Percentiles rank a stretch among this genome's conserved stretches.
Evolutionary conservation across 1,140 invertebrate species (phyloP).

Genomic region (Trichomalopsis sarcophagae): DNA sequence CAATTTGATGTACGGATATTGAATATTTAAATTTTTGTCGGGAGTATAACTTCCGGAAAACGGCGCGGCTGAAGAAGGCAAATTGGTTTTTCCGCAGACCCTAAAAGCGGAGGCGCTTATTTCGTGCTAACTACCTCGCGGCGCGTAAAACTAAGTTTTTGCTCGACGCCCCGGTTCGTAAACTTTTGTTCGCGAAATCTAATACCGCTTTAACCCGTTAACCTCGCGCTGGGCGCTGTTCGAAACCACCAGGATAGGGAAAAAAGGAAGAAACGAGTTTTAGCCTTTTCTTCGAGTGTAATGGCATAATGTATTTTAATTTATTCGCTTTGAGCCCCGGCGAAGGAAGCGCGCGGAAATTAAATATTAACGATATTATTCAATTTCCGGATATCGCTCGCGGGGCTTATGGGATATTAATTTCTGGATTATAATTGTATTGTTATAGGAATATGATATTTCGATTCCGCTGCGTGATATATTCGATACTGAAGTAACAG

Average conservation of each 20-base stretch:
- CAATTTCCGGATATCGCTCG: too few species aligned
- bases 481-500: background rate
- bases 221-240: background rate
- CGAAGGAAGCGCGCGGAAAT: background rate
- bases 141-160: slow-evolving; percentile 9
- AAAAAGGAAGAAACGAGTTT: background rate
- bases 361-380: background rate
- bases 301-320: background rate
- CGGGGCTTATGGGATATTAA: background rate
- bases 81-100: background rate
- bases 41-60: background rate
- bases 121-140: background rate
- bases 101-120: background rate
- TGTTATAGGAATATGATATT: background rate
- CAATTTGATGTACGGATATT: too few species aligned
- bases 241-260: background rate
- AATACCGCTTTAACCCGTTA: slow-evolving; percentile 2
- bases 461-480: background rate
- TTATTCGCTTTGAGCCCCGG: background rate
- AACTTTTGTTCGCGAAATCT: slow-evolving; percentile 21
- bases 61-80: background rate
- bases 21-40: background rate
- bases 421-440: background rate
- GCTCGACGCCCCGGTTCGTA: background rate
- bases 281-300: background rate